Base-by-base conservation (phyloP, 2,113 vertebrate genomes). In the Hemibagrus wyckioides region DNA sequence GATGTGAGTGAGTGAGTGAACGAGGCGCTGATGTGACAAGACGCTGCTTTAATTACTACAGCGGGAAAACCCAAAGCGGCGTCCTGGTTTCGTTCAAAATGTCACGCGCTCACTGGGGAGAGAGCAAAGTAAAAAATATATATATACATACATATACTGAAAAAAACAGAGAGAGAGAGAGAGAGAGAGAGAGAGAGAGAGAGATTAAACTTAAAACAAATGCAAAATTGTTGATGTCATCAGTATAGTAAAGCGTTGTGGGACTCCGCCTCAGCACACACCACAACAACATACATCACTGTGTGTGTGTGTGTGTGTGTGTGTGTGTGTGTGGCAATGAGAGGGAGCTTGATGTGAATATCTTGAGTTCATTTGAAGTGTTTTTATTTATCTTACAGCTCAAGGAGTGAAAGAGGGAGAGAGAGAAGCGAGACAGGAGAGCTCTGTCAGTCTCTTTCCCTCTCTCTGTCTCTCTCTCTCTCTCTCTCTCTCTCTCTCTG, bases 221-320 rank as follows among this genome's bases (percentile, higher is more conserved):
- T 85, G 75, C 83, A 92, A 90, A 93, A 91, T 83, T 90, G 92
- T 92, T 71, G 86, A 92, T 90, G 93, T 90, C 88, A 90, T 91
- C 90, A 91, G 63, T 92, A 90, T 91, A 92, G 84, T 82, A 88
- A 90, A 89, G 86, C 41, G 83, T 76, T 50, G 75, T 65, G 89
- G 87, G 91, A 88, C 85, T 71, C 50, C 52, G 59, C 61, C 52
- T 19, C 79, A 6, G 80, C 41, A 54, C 84, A 54, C 73, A 67
- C 87, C 84, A 88, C 83, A 90, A 85, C 89, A 87, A 82, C 88
- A 91, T 85, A 87, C 77, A 92, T 89, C 88, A 87, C 61, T 63
- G 0, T 52, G 48, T 19, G 48, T 30, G 44, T 52, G 75, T 52
- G 75, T 77, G 44, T 77, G 75, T 77, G 48, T 52, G 48, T 30